A percentile compares a stretch with the other conserved stretches of the same genome.
These are phyloP conservation scores for Arrhamphus sclerolepis DNA, from an alignment of 2,797 vertebrate genomes.

Conservation along the genomic window DNA sequence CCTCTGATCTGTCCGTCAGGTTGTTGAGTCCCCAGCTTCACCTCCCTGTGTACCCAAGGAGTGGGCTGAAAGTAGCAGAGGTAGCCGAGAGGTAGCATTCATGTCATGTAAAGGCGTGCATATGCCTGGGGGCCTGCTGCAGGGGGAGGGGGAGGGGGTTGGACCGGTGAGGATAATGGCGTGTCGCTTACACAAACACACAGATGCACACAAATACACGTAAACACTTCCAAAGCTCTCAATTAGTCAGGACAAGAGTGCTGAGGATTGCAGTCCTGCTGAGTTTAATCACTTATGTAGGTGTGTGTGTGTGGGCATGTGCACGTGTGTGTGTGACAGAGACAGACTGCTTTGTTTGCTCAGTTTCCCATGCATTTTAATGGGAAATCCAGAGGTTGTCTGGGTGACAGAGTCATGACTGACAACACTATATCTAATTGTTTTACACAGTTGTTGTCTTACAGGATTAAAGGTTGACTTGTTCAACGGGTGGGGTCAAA, in stretches of 20 bases:
- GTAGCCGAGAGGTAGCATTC: constrained; percentile 25
- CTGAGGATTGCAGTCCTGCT: constrained; percentile 59
- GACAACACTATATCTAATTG: constrained; percentile 18
- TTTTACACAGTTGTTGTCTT: constrained; percentile 2
- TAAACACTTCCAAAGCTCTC: not conserved
- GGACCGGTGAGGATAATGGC: constrained; percentile 46
- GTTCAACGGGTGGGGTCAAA: not conserved
- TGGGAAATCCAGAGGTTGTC: constrained; percentile 61
- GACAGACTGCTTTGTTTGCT: constrained; percentile 66
- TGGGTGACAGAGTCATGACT: constrained; percentile 45
- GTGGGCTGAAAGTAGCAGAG: constrained; percentile 24
- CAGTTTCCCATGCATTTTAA: constrained; percentile 69
- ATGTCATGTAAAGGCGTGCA: constrained; percentile 64
- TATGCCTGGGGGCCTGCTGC: constrained; percentile 43
- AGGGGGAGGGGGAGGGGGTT: constrained; percentile 23
- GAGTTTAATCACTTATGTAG: constrained; percentile 68
- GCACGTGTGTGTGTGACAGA: constrained; percentile 5
- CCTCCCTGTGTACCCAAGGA: constrained; percentile 4
- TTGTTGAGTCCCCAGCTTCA: no score
- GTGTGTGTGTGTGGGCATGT: constrained; percentile 29
- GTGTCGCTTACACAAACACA: not conserved
- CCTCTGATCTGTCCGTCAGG: constrained; percentile 54
- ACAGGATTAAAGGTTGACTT: not conserved
- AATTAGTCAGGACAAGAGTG: constrained; percentile 32
- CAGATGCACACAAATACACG: no score